These are phyloP conservation scores for Caenorhabditis macrosperma DNA, from an alignment of 2,888 invertebrate species.

Conservation along the genomic window DNA sequence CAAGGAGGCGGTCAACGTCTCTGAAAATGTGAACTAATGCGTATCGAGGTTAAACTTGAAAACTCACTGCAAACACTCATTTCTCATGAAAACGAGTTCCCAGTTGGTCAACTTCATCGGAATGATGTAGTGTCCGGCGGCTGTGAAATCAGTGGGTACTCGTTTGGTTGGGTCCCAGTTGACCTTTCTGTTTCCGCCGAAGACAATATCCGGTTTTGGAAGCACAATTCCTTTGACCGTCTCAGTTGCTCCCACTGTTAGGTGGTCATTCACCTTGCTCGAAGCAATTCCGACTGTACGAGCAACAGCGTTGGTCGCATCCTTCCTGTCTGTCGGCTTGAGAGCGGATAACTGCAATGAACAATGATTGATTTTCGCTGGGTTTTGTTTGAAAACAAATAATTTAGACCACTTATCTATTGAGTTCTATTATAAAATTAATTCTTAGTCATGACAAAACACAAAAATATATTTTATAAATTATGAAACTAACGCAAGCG, in stretches of 20 bases:
- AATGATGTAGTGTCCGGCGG: neutral
- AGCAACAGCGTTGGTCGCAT: neutral
- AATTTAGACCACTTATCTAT: no score
- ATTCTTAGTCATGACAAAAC: no score
- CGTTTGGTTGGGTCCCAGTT: neutral
- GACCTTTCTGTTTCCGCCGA: neutral
- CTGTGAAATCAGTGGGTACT: slow-evolving; percentile 4
- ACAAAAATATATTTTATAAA: no score
- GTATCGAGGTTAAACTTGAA: neutral
- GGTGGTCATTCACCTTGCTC: neutral
- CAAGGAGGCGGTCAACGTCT: neutral
- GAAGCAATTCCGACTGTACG: neutral
- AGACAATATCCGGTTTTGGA: slow-evolving; percentile 12
- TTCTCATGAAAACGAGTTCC: slow-evolving; percentile 8
- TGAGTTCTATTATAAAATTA: no score
- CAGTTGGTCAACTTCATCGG: neutral
- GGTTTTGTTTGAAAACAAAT: no score
- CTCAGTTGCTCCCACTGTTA: neutral
- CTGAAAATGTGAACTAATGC: neutral
- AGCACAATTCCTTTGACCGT: slow-evolving; percentile 12
- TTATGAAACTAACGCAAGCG: no score
- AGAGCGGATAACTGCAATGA: slow-evolving; percentile 9
- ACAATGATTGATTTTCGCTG: neutral
- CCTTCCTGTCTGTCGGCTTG: neutral
- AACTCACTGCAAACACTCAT: neutral